phyloP scores from a whole-genome alignment of 2,797 vertebrate species.

The Parauchenoglanis ngamensis region DNA sequence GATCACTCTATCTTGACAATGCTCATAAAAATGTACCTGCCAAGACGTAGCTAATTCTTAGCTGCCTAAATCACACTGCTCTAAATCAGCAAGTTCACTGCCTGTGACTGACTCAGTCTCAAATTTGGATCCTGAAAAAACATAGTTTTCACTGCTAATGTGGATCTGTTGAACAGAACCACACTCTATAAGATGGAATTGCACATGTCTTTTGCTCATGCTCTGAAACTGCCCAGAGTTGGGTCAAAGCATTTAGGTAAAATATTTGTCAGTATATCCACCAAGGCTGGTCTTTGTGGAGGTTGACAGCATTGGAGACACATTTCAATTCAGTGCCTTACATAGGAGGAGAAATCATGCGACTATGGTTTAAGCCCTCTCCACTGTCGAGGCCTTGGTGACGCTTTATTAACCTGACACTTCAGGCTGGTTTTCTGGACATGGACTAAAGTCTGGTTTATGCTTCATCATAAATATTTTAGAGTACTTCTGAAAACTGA shows the following conservation, averaged over 20 bases:
- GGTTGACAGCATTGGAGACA: conserved; percentile 17
- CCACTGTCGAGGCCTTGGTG: background rate
- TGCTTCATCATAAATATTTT: conserved; percentile 10
- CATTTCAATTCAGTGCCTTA: conserved; percentile 34
- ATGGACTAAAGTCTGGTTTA: conserved; percentile 20
- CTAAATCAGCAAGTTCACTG: conserved; percentile 36
- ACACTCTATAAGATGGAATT: conserved; percentile 11
- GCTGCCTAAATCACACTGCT: conserved; percentile 42
- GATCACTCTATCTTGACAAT: conserved; percentile 26
- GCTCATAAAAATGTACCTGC: conserved; percentile 22
- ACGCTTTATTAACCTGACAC: conserved; percentile 2
- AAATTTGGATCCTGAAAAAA: conserved; percentile 16
- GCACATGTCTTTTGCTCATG: conserved; percentile 15
- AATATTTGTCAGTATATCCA: conserved; percentile 2
- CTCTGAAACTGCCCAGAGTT: conserved; percentile 10
- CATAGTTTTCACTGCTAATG: conserved; percentile 46
- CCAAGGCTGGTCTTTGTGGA: conserved; percentile 41
- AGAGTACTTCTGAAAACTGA: background rate
- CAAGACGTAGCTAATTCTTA: conserved; percentile 22
- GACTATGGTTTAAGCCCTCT: background rate
- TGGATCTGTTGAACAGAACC: conserved; percentile 53
- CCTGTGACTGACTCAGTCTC: conserved; percentile 23
- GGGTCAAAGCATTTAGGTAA: conserved; percentile 7
- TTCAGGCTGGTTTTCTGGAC: conserved; percentile 37
- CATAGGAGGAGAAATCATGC: background rate